Evolutionary conservation across 2,797 vertebrate genomes (phyloP).

Genomic region (Rhabdophis nuchalis): DNA sequence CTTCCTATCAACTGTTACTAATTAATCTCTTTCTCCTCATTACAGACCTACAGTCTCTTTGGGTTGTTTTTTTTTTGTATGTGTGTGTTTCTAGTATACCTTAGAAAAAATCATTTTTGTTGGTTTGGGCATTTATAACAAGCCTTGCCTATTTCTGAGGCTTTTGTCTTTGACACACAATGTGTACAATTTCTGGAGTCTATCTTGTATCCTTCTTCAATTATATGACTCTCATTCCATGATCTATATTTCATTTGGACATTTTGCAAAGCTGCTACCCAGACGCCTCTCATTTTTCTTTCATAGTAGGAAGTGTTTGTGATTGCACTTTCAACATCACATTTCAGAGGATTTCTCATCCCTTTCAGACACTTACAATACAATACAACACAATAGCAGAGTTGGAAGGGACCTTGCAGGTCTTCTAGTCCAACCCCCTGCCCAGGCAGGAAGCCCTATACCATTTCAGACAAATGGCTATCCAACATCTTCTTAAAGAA

Average conservation of each 20-base stretch:
- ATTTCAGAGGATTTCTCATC: not conserved
- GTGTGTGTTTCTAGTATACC: not conserved
- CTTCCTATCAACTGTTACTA: not conserved
- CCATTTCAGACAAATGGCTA: too few species aligned
- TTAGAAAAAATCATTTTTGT: not conserved
- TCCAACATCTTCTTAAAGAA: too few species aligned
- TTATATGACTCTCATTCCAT: not conserved
- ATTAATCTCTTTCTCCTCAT: not conserved
- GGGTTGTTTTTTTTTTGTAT: not conserved
- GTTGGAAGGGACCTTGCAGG: too few species aligned
- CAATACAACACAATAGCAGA: too few species aligned
- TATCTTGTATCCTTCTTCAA: not conserved
- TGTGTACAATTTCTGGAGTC: not conserved
- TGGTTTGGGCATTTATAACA: not conserved
- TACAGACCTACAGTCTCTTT: not conserved
- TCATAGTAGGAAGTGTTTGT: not conserved
- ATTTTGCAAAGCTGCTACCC: not conserved
- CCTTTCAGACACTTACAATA: not conserved
- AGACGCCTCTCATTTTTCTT: not conserved
- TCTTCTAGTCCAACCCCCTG: too few species aligned
- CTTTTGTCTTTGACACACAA: not conserved
- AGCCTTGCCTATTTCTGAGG: not conserved
- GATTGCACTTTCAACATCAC: not conserved
- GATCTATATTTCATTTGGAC: not conserved
- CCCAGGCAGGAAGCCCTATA: too few species aligned